Conservation (phyloP, 2,113 vertebrate genomes). For the Choloepus hoffmanni region DNA sequence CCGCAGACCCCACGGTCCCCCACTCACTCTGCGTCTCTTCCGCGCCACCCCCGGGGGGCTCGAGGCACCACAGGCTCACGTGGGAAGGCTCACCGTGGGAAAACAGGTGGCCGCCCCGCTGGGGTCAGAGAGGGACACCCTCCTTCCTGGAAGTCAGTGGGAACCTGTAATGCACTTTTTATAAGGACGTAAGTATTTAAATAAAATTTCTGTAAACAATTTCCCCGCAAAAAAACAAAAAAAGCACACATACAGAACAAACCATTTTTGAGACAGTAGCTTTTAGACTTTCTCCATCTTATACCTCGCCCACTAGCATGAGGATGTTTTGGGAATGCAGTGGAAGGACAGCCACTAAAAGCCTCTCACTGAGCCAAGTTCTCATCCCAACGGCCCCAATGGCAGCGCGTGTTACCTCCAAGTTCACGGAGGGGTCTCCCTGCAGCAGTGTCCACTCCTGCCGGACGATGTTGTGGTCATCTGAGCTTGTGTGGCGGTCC, state of each 20-base stretch:
- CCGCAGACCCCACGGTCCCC: constrained; percentile 69
- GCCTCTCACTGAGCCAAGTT: background rate
- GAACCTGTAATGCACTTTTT: too few relatives aligned
- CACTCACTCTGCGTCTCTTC: constrained; percentile 75
- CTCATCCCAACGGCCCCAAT: background rate
- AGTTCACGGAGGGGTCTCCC: constrained; percentile 90
- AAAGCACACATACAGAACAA: too few relatives aligned
- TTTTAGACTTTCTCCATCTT: background rate
- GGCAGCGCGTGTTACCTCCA: constrained; percentile 90
- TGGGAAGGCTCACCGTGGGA: constrained; percentile 61
- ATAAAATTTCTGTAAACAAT: background rate
- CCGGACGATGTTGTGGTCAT: constrained; percentile 91
- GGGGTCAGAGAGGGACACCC: background rate
- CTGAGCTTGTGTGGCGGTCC: constrained; percentile 95
- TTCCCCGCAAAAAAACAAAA: constrained; percentile 50
- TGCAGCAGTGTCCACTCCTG: constrained; percentile 94
- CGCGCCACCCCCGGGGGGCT: constrained; percentile 79
- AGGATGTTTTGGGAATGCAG: background rate
- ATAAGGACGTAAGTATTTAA: too few relatives aligned
- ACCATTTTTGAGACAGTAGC: too few relatives aligned
- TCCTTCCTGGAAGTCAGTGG: constrained; percentile 16
- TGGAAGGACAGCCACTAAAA: background rate
- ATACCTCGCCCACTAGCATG: background rate
- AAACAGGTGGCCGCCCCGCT: constrained; percentile 66
- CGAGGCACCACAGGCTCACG: constrained; percentile 82